Evolutionary conservation across 2,797 vertebrate genomes (phyloP).

Genomic region (Dryobates pubescens): DNA sequence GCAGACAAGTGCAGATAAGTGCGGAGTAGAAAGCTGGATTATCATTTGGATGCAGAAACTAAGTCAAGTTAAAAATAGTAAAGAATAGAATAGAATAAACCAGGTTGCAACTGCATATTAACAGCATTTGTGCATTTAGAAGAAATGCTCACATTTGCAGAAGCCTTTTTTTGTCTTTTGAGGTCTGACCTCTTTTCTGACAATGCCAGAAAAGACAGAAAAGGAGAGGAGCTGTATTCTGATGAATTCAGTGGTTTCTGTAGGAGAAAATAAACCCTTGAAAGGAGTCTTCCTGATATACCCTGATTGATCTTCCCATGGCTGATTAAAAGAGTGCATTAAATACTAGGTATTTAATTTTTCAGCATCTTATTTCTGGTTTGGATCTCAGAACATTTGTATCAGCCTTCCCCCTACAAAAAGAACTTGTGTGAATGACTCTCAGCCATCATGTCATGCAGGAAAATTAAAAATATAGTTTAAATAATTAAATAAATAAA

Average conservation of each 20-base stretch:
- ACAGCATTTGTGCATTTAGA: background rate
- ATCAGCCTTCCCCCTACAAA: background rate
- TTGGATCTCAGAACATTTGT: slow-evolving; percentile 11
- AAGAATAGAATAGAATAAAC: too few species aligned
- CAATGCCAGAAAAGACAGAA: background rate
- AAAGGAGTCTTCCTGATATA: background rate
- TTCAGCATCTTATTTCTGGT: slow-evolving; percentile 19
- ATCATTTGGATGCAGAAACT: too few species aligned
- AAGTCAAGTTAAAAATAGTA: too few species aligned
- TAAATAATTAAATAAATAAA: too few species aligned
- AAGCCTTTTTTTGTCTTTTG: background rate
- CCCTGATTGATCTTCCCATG: background rate
- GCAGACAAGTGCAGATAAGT: too few species aligned
- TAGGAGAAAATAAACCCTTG: background rate
- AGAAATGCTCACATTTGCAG: background rate
- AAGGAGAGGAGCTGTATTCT: background rate
- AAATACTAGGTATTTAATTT: slow-evolving; percentile 34
- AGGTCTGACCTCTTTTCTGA: background rate
- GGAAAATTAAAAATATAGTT: background rate
- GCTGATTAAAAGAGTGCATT: slow-evolving; percentile 25
- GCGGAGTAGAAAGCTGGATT: too few species aligned
- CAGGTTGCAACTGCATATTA: too few species aligned
- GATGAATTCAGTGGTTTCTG: background rate
- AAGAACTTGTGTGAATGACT: background rate
- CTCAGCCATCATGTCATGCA: background rate